phyloP scores from a whole-genome alignment of 2,888 invertebrate genomes.

The Xylocampa areola region DNA sequence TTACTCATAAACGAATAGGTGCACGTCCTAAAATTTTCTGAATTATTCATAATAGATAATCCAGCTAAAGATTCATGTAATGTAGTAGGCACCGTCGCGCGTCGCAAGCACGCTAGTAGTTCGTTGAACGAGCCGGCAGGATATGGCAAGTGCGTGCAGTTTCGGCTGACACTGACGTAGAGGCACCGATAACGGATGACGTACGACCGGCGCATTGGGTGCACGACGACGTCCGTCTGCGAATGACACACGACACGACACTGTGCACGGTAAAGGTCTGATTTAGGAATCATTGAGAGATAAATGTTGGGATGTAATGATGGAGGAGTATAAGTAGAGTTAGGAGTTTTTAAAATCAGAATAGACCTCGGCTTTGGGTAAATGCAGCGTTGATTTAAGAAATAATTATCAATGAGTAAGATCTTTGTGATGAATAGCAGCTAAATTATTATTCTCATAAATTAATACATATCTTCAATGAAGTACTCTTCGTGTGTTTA shows the following conservation, averaged over 20 bases:
- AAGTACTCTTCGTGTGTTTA: slow-evolving; percentile 17
- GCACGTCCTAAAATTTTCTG: background rate
- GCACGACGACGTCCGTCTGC: slow-evolving; percentile 72
- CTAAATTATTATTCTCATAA: background rate
- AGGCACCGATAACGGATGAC: slow-evolving; percentile 82
- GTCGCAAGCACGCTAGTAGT: slow-evolving; percentile 31
- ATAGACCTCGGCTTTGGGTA: no score
- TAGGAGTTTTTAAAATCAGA: background rate
- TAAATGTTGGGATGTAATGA: slow-evolving; percentile 11
- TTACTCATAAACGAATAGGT: no score
- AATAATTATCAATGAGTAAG: no score
- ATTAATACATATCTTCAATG: slow-evolving; percentile 18
- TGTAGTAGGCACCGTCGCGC: no score
- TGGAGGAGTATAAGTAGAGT: background rate
- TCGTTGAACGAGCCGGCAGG: slow-evolving; percentile 59
- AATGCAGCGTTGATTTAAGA: no score
- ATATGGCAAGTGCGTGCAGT: slow-evolving; percentile 61
- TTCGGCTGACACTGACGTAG: slow-evolving; percentile 79
- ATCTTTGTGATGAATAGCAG: no score
- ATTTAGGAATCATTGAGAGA: slow-evolving; percentile 37
- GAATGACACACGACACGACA: slow-evolving; percentile 60
- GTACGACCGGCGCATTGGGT: slow-evolving; percentile 77
- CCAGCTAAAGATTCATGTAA: slow-evolving; percentile 7
- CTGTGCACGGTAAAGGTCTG: slow-evolving; percentile 23
- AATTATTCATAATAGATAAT: background rate